Base-by-base conservation (phyloP, 2,797 vertebrate genomes). In the Chelon labrosus region DNA sequence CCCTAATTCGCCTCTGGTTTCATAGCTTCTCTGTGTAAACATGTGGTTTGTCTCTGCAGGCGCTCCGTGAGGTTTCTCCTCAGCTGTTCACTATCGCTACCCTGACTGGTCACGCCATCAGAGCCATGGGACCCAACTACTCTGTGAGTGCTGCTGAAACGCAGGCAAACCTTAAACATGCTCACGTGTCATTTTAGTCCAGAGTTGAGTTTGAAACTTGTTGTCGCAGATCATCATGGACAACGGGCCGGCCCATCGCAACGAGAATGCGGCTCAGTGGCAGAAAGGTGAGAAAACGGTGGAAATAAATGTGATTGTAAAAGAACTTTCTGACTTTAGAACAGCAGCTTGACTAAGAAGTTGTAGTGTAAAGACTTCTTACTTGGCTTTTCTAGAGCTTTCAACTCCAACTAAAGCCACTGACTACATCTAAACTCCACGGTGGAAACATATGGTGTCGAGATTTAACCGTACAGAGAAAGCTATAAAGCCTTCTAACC, bases 101-200 rank as follows among this genome's bases (percentile, higher is more conserved):
- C 38, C 91, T 96, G 86, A 96, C 95, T 8, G 95, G 95, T 68
- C 95, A 96, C 5, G 95, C 95, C 77, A 88, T 95, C 79, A 84
- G 95, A 85, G 95, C 95, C 86, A 95, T 95, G 94, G 95, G 95
- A 57, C 89, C 92, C 1, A 81, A 95, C 83, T 96, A 96, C 90
- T 96, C 95, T 2, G 95, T 96, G 64, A 95, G 94, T 83, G 6
- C 53, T 37, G 53, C 52, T 58, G 31, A 49, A 38, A 31, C 7
- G 17, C 17, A 41, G 31, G 46, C 1, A 25, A 44, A 25, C 16
- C n/a, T 20, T 8, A 37, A 6, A 20, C 3, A 35, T 16, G 20
- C 1, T 41, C 42, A 37, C 2, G 25, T 27, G 25, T 3, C 25
- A 27, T 27, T 27, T 27, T 27, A 65, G 4, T 20, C 13, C 11